phyloP scores from a whole-genome alignment of 1,140 invertebrate species.

The Platyscapa corneri region DNA sequence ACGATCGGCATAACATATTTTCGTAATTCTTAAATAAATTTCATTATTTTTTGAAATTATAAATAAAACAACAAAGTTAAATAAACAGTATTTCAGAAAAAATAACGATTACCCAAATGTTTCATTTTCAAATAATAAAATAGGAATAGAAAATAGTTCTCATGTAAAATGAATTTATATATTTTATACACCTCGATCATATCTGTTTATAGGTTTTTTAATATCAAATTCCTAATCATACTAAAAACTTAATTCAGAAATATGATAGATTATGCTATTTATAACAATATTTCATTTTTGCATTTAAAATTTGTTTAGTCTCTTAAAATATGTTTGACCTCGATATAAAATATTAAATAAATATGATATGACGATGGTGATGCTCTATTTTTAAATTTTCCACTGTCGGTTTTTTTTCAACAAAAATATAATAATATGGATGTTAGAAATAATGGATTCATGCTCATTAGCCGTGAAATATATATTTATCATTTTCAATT shows the following conservation, averaged over 20 bases:
- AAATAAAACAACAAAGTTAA: neutral
- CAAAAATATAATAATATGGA: neutral
- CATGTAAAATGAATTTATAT: no score
- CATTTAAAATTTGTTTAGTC: conserved; percentile 25
- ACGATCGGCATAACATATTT: neutral
- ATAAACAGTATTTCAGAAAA: neutral
- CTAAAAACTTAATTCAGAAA: neutral
- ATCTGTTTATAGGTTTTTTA: neutral
- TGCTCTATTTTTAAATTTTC: conserved; percentile 31
- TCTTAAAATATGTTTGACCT: conserved; percentile 35
- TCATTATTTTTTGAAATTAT: neutral
- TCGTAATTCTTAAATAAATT: neutral
- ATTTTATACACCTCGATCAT: neutral
- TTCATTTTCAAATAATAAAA: neutral
- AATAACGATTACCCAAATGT: no score
- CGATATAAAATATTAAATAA: conserved; percentile 37
- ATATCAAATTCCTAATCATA: neutral
- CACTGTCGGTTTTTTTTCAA: neutral
- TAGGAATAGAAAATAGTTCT: neutral
- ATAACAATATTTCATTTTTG: conserved; percentile 27
- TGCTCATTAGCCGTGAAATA: conserved; percentile 13
- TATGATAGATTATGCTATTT: conserved; percentile 4
- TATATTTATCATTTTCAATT: neutral
- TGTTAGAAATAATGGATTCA: conserved; percentile 13
- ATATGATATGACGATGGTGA: conserved; percentile 22